Conservation (phyloP, 2,888 invertebrate genomes). For the Chrysopilus asiliformis region DNA sequence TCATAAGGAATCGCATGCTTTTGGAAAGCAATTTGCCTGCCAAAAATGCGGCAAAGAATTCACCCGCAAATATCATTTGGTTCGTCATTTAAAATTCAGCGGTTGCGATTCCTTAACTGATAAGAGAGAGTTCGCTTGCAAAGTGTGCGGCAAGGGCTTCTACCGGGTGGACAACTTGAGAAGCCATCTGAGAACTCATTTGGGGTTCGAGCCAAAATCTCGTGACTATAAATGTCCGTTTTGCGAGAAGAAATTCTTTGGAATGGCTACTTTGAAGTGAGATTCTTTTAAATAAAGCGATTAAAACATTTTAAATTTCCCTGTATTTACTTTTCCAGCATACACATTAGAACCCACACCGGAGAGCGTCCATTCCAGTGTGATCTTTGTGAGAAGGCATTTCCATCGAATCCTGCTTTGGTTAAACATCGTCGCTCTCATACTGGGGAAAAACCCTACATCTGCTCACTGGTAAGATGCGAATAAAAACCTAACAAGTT, state of each 20-base stretch:
- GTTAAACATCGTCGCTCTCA: conserved; percentile 57
- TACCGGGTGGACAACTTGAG: conserved; percentile 54
- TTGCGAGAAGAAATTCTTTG: conserved; percentile 53
- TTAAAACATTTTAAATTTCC: conserved; percentile 4
- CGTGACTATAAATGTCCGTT: conserved; percentile 47
- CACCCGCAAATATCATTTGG: conserved; percentile 63
- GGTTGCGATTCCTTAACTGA: conserved; percentile 25
- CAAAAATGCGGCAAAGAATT: conserved; percentile 56
- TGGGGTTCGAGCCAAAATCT: conserved; percentile 44
- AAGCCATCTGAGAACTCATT: conserved; percentile 54
- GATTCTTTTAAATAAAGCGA: no score
- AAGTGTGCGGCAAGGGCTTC: conserved; percentile 33
- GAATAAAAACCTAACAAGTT: not conserved
- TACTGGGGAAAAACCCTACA: conserved; percentile 50
- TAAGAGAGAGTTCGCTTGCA: conserved; percentile 29
- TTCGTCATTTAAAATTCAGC: conserved; percentile 30
- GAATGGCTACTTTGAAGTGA: conserved; percentile 42
- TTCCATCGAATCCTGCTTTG: conserved; percentile 60
- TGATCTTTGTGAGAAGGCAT: conserved; percentile 57
- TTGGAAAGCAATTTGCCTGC: conserved; percentile 48
- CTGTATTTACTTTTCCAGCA: conserved; percentile 24
- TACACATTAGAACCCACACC: conserved; percentile 55
- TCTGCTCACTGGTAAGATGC: conserved; percentile 45
- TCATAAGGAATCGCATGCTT: conserved; percentile 50
- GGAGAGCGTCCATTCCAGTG: conserved; percentile 55